phyloP scores from a whole-genome alignment of 2,113 vertebrate genomes.

The Coryphaenoides rupestris region DNA sequence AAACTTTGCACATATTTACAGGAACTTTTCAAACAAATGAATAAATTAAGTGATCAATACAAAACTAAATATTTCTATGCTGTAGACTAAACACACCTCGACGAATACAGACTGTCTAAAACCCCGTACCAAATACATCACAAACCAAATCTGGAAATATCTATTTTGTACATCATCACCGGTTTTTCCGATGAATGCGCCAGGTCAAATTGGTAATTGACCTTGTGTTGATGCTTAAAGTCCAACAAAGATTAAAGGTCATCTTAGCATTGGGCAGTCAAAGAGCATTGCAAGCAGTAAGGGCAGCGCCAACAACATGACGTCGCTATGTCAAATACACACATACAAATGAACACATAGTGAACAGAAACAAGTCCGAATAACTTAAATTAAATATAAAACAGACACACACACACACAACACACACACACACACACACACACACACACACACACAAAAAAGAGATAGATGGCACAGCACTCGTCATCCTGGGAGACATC shows the following conservation, averaged over 20 bases:
- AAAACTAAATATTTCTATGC: conserved; percentile 97
- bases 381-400: conserved; percentile 81
- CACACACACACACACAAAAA: no score
- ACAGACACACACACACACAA: conserved; percentile 58
- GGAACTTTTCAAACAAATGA: conserved; percentile 87
- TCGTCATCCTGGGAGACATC: no score
- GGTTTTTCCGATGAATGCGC: no score
- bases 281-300: conserved; percentile 61
- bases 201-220: no score
- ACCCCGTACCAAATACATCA: conserved; percentile 88
- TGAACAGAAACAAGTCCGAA: conserved; percentile 60
- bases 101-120: conserved; percentile 85
- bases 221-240: no score
- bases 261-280: no score
- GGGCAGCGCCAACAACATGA: conserved; percentile 62
- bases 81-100: conserved; percentile 89
- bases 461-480: no score
- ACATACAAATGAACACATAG: conserved; percentile 71
- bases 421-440: no score
- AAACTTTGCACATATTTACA: conserved; percentile 95
- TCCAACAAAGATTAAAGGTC: no score
- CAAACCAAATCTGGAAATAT: conserved; percentile 82
- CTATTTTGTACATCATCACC: conserved; percentile 85
- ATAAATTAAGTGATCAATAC: conserved; percentile 98
- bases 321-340: conserved; percentile 66